Evolutionary conservation across 1,140 invertebrate genomes (phyloP).

Genomic region (Papilio helenus): DNA sequence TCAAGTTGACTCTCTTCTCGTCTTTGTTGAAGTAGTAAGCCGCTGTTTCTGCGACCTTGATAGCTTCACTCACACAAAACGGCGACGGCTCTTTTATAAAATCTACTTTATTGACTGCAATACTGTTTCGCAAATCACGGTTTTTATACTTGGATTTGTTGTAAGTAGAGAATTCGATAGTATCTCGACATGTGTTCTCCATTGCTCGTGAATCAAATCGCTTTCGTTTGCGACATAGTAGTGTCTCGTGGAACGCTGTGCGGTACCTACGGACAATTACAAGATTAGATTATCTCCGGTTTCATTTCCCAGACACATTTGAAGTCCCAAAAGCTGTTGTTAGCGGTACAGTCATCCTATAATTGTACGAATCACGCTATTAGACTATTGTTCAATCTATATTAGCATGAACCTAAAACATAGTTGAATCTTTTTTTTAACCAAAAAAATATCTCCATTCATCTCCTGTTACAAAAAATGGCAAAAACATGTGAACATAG

Average conservation of each 20-base stretch:
- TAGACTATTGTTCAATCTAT: too few species aligned
- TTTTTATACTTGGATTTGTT: slow-evolving; percentile 49
- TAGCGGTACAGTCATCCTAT: too few species aligned
- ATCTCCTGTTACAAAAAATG: too few species aligned
- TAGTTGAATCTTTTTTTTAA: too few species aligned
- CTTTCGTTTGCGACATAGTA: slow-evolving; percentile 52
- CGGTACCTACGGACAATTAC: slow-evolving; percentile 53
- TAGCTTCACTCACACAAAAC: slow-evolving; percentile 57
- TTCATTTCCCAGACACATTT: not conserved
- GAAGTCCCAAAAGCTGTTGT: too few species aligned
- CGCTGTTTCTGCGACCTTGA: slow-evolving; percentile 48
- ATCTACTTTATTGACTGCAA: slow-evolving; percentile 62
- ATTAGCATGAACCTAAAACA: too few species aligned
- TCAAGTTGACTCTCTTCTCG: slow-evolving; percentile 38
- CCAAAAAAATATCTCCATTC: too few species aligned
- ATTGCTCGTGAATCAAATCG: slow-evolving; percentile 48
- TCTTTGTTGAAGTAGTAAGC: slow-evolving; percentile 47
- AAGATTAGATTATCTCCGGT: not conserved
- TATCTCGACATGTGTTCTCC: slow-evolving; percentile 59
- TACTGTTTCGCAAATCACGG: slow-evolving; percentile 51
- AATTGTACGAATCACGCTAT: too few species aligned
- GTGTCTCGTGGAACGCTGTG: slow-evolving; percentile 62
- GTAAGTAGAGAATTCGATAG: slow-evolving; percentile 53
- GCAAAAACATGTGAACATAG: too few species aligned
- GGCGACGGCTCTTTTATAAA: slow-evolving; percentile 63